Conservation (phyloP, 2,888 invertebrate species). For the Pristionchus entomophagus region DNA sequence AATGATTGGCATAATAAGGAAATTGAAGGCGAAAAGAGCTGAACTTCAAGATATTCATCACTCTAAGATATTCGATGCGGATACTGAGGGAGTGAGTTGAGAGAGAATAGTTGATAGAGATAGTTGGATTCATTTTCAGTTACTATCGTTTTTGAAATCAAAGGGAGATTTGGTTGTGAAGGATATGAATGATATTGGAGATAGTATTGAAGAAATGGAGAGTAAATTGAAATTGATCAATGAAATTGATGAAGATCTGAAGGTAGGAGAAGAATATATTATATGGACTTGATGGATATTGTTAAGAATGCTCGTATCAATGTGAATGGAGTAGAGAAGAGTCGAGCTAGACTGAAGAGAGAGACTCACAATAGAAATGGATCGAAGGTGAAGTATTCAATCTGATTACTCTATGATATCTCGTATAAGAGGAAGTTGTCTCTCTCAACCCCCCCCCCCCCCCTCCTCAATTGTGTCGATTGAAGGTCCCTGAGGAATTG, state of each 20-base stretch:
- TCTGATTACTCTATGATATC: too few species aligned
- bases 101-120: background rate
- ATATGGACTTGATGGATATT: background rate
- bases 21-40: constrained; percentile 86
- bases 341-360: constrained; percentile 2
- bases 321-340: background rate
- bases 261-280: background rate
- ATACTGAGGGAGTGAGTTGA: constrained; percentile 83
- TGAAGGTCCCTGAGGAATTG: constrained; percentile 29
- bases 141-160: constrained; percentile 8
- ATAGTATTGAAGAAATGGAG: constrained; percentile 24
- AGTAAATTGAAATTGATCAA: background rate
- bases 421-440: too few species aligned
- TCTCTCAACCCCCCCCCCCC: too few species aligned
- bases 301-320: constrained; percentile 23
- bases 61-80: constrained; percentile 93
- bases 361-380: background rate
- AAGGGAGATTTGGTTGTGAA: background rate
- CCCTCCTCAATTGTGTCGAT: background rate
- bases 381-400: background rate
- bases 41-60: constrained; percentile 97
- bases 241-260: constrained; percentile 8
- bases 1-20: background rate
- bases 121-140: background rate
- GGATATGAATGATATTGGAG: constrained; percentile 35